Percentiles rank a stretch among this genome's conserved stretches.
phyloP scores from a whole-genome alignment of 2,113 vertebrate genomes.

The Oreotrochilus melanogaster region DNA sequence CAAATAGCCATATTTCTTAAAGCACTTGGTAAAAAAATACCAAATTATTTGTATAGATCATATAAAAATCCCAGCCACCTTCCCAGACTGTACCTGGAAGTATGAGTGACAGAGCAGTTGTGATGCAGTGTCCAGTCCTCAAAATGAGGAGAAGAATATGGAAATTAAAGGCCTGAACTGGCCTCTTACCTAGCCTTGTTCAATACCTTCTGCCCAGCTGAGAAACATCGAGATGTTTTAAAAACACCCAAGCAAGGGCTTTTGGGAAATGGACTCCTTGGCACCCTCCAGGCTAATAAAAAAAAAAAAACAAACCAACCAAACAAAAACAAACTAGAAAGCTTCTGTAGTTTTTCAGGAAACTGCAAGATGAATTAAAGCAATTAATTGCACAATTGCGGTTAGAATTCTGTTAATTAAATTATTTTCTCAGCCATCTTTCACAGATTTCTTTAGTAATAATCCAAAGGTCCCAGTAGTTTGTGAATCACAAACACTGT shows the following conservation, averaged over 20 bases:
- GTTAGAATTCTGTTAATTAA: background rate
- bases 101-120: rapidly evolving
- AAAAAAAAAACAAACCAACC: background rate
- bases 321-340: background rate
- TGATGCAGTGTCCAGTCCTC: rapidly evolving
- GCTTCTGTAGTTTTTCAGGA: background rate
- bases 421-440: background rate
- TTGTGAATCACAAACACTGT: background rate
- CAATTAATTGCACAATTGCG: background rate
- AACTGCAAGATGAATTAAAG: background rate
- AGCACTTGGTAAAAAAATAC: background rate
- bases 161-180: background rate
- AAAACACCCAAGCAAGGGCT: background rate
- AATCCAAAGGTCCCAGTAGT: background rate
- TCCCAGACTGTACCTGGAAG: background rate
- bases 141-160: background rate
- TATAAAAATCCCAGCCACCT: background rate
- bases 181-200: background rate
- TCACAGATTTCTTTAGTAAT: background rate
- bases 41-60: background rate
- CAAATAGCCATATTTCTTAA: background rate
- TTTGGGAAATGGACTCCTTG: background rate
- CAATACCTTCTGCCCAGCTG: conserved; percentile 12
- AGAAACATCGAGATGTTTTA: background rate
- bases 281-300: background rate